Evolutionary conservation across 1,140 invertebrate genomes (phyloP), one percentile per base, ranked within the genome.

Genomic region (Cherax destructor): DNA sequence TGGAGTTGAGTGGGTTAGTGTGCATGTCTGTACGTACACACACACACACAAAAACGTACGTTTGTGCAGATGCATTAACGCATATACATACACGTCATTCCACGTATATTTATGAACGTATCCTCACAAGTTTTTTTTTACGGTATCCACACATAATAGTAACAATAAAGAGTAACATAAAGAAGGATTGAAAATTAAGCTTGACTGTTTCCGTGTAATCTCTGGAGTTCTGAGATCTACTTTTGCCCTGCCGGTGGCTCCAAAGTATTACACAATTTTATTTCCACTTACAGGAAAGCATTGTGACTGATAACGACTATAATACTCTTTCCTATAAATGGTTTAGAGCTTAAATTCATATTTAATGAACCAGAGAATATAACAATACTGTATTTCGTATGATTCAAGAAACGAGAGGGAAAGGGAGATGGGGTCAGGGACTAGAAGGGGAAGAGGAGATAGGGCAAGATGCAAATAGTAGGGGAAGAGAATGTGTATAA

Each of bases 341-440:
- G 47, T 76, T 86, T 65, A 30, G 4, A 50, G 65, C 69, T 86
- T 69, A 59, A 86, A 86, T 76, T 86, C 69, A 86, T 76, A 86
- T 76, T 76, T 86, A 86, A 76, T 86, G 69, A 86, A 86, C 18
- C 83, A 65, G 72, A 77, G 83, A 86, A 86, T 86, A 76, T 52
- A 83, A 18, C 59, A 69, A n/a, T 10, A 9, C 59, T 49, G 47
- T 83, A 69, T 69, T 83, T 83, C 69, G 81, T 69, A 16, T 41
- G 81, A 69, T 61, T 69, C 49, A 47, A 13, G 9, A n/a, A 69
- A 21, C 24, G 80, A 30, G 24, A 30, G 69, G 5, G 6, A 30
- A 74, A 3, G 10, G 69, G 21, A 6, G 69, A 6, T 4, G 69
- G 24, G 11, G 69, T 24, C 5, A 30, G 52, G 52, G 59, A 11